Base-by-base conservation (phyloP, 2,797 vertebrate species). In the Aplochiton taeniatus region DNA sequence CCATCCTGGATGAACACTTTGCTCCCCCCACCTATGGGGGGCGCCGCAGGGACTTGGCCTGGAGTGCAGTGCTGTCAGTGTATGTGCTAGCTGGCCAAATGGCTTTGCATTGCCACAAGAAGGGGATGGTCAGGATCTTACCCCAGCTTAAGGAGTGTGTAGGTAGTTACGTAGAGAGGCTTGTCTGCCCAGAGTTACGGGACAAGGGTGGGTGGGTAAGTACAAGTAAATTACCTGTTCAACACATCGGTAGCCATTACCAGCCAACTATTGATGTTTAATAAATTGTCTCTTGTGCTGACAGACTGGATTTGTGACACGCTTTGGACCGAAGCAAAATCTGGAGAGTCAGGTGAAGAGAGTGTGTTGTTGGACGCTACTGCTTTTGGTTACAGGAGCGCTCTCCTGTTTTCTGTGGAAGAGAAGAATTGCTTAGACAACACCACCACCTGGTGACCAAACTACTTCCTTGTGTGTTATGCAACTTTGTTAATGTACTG, bases 1-100 rank as follows among this genome's bases (percentile, higher is more conserved):
- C 80, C 59, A 92, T 93, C 69, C 77, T 93, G 68, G 90, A 92
- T 0, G 87, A 94, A 68, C 91, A 93, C 70, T 91, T 93, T 63
- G 81, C 82, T 7, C 83, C 86, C 11, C 60, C 58, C 0, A 19
- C 20, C 45, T 58, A 80, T 0, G 53, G 77, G 17, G 84, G 85
- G 0, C 83, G 83, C 11, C 74, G 69, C 5, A 67, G 81, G 46
- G 88, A 93, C 16, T 68, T 92, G 65, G 85, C 92, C 56, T 93
- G 92, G 92, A 93, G 92, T 4, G 84, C 90, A 0, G 89, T 92
- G 58, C 75, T 93, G 49, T 93, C 92, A 0, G 89, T 93, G 66
- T 93, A 92, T 18, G 91, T 93, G 68, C 82, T 92, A 68, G 89
- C 90, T 0, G 92, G 92, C 11, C 92, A 93, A 80, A 91, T 93